A percentile compares a stretch with the other conserved stretches of the same genome.
These are phyloP conservation scores for Bombyx mori DNA, from an alignment of 1,140 invertebrate species.

Conservation along the genomic window ASM3026992v2 NC_085125.1:14665001-14665500, in stretches of 20 bases:
- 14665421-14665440: constrained; percentile 32
- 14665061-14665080: constrained; percentile 80
- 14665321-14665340: constrained; percentile 59
- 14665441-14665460: constrained; percentile 76
- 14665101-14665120: constrained; percentile 82
- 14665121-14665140: constrained; percentile 78
- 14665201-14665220: constrained; percentile 61
- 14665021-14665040: constrained; percentile 88
- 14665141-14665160: constrained; percentile 75
- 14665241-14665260: constrained; percentile 60
- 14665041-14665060: constrained; percentile 93
- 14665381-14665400: constrained; percentile 6
- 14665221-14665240: constrained; percentile 68
- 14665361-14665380: constrained; percentile 45
- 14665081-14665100: constrained; percentile 72
- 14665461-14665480: constrained; percentile 80
- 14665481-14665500: constrained; percentile 89
- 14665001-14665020: constrained; percentile 82
- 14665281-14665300: constrained; percentile 38
- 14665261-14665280: constrained; percentile 30
- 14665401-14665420: neutral
- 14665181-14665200: constrained; percentile 54
- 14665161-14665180: constrained; percentile 62
- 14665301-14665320: constrained; percentile 56
- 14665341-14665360: constrained; percentile 53